Percentiles rank a stretch among this genome's conserved stretches.
Evolutionary conservation across 2,888 invertebrate genomes (phyloP).

Genomic region (Boloria selene): DNA sequence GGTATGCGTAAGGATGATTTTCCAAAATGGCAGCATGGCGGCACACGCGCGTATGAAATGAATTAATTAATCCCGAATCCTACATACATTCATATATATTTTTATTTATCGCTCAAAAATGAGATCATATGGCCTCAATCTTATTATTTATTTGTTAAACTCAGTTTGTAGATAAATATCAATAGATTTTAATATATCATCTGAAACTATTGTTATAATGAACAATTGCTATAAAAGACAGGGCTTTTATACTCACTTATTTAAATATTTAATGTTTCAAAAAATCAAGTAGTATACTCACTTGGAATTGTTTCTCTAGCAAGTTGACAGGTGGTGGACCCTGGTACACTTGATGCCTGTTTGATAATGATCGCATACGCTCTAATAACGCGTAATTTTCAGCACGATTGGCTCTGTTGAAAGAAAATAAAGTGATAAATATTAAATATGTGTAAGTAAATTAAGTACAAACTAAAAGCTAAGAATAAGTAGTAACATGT

Average conservation of each 20-base stretch:
- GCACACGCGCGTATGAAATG: no score
- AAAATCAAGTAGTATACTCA: conserved; percentile 50
- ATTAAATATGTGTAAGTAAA: background rate
- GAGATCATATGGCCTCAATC: background rate
- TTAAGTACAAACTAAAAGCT: background rate
- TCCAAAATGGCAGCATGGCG: no score
- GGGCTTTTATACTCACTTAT: no score
- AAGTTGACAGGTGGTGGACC: conserved; percentile 83
- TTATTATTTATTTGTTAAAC: background rate
- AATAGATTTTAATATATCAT: no score
- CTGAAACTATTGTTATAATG: no score
- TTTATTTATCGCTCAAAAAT: no score
- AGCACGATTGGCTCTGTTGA: conserved; percentile 65
- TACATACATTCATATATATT: no score
- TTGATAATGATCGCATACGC: conserved; percentile 71
- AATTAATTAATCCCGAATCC: no score
- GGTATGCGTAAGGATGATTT: no score
- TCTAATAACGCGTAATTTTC: conserved; percentile 78
- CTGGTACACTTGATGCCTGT: conserved; percentile 73
- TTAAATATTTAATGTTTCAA: no score
- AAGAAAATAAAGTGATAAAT: background rate
- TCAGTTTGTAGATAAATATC: no score
- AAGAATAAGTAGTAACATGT: background rate
- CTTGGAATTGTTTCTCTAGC: conserved; percentile 89
- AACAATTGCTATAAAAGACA: no score